Evolutionary conservation across 1,140 invertebrate genomes (phyloP).

Genomic region (Venustaconcha ellipsiformis): DNA sequence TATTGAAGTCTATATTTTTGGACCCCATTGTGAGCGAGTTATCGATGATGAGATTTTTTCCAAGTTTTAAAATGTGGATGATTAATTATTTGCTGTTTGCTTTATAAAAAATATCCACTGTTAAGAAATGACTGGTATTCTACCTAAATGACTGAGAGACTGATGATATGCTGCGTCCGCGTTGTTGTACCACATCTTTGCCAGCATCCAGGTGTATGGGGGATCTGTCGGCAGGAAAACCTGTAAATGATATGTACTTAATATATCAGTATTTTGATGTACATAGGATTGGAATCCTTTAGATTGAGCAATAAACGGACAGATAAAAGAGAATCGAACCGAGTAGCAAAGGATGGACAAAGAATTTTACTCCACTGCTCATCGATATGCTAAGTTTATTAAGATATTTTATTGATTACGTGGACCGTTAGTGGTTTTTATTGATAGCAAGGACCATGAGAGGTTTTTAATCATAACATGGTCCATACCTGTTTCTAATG

Average conservation of each 20-base stretch:
- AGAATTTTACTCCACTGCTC: background rate
- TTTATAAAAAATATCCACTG: background rate
- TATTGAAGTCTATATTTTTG: background rate
- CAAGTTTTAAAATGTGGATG: no score
- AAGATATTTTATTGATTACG: background rate
- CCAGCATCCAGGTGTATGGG: slow-evolving; percentile 69
- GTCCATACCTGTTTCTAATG: no score
- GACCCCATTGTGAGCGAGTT: no score
- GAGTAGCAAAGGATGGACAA: background rate
- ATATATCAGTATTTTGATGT: background rate
- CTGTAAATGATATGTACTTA: slow-evolving; percentile 41
- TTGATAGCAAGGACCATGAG: no score
- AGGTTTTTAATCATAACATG: no score
- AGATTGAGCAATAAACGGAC: background rate
- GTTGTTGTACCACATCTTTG: slow-evolving; percentile 72
- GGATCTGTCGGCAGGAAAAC: slow-evolving; percentile 69
- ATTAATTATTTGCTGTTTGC: no score
- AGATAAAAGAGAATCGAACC: background rate
- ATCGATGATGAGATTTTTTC: background rate
- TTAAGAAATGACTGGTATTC: background rate
- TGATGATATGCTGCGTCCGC: slow-evolving; percentile 69
- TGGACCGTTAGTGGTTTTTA: background rate
- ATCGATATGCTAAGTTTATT: background rate
- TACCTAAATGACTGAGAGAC: slow-evolving; percentile 65
- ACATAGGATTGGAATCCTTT: background rate